Percentiles rank a stretch among this genome's conserved stretches.
These are phyloP conservation scores for Cataglyphis altisquamis DNA, from an alignment of 2,888 invertebrate genomes.

Conservation along the genomic window DNA sequence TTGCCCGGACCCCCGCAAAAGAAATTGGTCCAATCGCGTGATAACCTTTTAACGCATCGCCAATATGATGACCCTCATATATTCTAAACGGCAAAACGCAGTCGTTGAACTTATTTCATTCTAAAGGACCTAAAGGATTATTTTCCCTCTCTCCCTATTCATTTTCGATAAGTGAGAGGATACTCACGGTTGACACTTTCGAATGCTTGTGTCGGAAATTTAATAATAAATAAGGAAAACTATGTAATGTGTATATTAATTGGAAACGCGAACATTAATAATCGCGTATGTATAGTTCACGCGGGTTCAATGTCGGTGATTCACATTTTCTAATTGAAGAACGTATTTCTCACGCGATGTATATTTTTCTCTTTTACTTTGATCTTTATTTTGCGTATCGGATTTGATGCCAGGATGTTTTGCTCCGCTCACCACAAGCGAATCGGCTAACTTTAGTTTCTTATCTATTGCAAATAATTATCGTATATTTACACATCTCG, in stretches of 20 bases:
- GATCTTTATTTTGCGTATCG: not conserved
- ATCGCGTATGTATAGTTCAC: not conserved
- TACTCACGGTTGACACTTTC: not conserved
- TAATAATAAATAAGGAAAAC: slow-evolving; percentile 11
- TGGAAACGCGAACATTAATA: not conserved
- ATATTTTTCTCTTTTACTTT: not conserved
- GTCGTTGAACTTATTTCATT: slow-evolving; percentile 60
- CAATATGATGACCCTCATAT: slow-evolving; percentile 57
- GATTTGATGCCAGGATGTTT: not conserved
- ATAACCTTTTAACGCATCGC: slow-evolving; percentile 68
- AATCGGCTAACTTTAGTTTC: not conserved
- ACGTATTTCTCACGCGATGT: not conserved
- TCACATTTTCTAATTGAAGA: not conserved
- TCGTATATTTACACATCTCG: not conserved
- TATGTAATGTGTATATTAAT: slow-evolving; percentile 16
- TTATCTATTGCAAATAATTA: slow-evolving; percentile 6
- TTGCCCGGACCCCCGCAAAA: slow-evolving; percentile 16
- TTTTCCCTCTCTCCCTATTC: not conserved
- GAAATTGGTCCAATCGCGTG: slow-evolving; percentile 61
- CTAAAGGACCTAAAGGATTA: slow-evolving; percentile 15
- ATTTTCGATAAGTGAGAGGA: not conserved
- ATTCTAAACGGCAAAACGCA: slow-evolving; percentile 21
- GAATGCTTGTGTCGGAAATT: not conserved
- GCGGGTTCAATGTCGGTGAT: slow-evolving; percentile 10
- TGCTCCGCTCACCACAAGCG: not conserved